These are phyloP conservation scores for Dasysyrphus tricinctus DNA, from an alignment of 2,888 invertebrate genomes.

Conservation along the genomic window DNA sequence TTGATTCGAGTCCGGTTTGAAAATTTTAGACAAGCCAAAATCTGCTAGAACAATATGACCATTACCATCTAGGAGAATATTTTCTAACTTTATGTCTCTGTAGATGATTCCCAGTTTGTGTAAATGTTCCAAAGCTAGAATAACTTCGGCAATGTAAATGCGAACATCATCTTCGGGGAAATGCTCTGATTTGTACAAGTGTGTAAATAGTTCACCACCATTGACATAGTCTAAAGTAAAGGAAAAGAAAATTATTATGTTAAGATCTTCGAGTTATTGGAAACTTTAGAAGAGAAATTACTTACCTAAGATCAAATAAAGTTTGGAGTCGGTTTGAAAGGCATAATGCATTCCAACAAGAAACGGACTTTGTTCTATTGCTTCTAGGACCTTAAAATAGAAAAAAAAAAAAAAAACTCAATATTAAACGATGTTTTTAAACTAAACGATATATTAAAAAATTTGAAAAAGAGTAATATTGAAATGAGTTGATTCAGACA, in stretches of 20 bases:
- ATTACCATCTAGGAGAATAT: conserved; percentile 95
- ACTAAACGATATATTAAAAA: not conserved
- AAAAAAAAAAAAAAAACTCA: conserved; percentile 7
- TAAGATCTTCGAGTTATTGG: not conserved
- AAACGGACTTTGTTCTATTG: conserved; percentile 97
- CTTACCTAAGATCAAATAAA: conserved; percentile 98
- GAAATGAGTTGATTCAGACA: no score
- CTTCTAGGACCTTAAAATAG: conserved; percentile 90
- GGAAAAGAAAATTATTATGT: not conserved
- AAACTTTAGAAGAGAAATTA: conserved; percentile 68
- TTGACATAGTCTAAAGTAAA: conserved; percentile 98
- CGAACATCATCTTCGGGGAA: conserved; percentile 95
- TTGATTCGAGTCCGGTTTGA: conserved; percentile 87
- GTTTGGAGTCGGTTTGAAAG: conserved; percentile 98
- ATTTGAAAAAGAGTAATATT: not conserved
- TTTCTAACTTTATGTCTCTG: conserved; percentile 98
- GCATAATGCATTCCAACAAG: conserved; percentile 98
- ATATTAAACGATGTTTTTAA: not conserved
- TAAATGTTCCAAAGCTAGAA: conserved; percentile 96
- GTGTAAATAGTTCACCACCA: conserved; percentile 98
- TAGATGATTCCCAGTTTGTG: conserved; percentile 99
- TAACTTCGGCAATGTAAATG: conserved; percentile 98
- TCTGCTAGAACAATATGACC: conserved; percentile 99
- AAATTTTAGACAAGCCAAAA: conserved; percentile 98
- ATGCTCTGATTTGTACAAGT: conserved; percentile 96